These are phyloP conservation scores for Botrylloides violaceus DNA, from an alignment of 23 tunicate genomes.

Conservation along the genomic window DNA sequence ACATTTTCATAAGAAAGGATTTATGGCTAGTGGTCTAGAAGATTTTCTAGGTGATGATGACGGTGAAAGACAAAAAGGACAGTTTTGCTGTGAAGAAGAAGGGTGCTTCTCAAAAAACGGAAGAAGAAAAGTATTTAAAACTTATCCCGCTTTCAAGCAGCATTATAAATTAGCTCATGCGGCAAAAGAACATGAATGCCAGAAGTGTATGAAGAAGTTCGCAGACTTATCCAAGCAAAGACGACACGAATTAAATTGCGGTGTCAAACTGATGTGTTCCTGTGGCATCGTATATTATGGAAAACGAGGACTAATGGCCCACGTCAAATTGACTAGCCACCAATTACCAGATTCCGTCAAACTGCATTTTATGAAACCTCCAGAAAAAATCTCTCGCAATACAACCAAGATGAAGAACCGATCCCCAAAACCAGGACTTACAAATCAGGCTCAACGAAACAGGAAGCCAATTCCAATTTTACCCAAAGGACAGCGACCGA, in stretches of 20 bases:
- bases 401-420: background rate
- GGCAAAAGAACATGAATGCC: background rate
- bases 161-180: background rate
- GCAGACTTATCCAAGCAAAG: background rate
- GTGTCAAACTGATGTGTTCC: slow-evolving; percentile 1
- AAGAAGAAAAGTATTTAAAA: background rate
- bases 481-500: background rate
- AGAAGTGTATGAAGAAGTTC: background rate
- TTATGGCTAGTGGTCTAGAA: background rate
- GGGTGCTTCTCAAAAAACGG: background rate
- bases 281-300: slow-evolving; percentile 9
- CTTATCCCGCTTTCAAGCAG: background rate
- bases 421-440: background rate
- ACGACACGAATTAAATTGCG: background rate
- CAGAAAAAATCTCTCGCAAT: background rate
- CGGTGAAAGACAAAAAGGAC: background rate
- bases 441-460: no score
- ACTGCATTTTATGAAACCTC: background rate
- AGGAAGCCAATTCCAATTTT: background rate
- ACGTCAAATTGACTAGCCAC: background rate
- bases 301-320: slow-evolving; percentile 2
- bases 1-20: background rate
- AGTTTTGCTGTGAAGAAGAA: background rate
- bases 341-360: background rate
- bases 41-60: background rate